Evolutionary conservation across 2,888 invertebrate genomes (phyloP), one percentile per base, ranked within the genome.

Genomic region (Quadriops clusia): DNA sequence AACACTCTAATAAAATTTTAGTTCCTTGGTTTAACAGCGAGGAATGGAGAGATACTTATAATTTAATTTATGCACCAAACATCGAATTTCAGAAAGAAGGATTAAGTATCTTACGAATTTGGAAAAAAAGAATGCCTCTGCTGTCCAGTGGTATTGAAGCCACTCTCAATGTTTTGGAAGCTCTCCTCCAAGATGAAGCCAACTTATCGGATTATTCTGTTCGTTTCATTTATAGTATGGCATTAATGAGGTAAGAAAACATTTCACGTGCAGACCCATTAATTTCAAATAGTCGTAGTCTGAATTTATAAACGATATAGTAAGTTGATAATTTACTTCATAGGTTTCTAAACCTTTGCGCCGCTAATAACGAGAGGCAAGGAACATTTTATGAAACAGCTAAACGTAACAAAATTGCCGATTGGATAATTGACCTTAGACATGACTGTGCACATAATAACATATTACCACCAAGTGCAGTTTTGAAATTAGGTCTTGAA

Each of bases 381-480:
- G 58, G 58, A 3, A 51, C 51, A 21, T 58, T 60, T 42, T 49
- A 73, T 36, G 61, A 65, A 46, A 72, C 73, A 17, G 79, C 77
- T 0, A 65, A 65, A 38, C 66, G 72, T 54, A 58, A 77, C 34
- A 74, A 74, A 22, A 69, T 87, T 21, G 86, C 87, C 1, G 72
- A 75, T 36, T 86, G 85, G 84, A 67, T 89, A 33, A 74, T 86
- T 4, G 73, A 77, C 40, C 54, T 87, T 29, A 66, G 87, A 30
- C 85, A 89, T 53, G 76, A 81, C 39, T 72, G 78, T 20, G 78
- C 85, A 15, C 87, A 89, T 53, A 71, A 71, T 30, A 67, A 74
- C 39, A 66, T 67, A 37, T 56, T 82, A 16, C 84, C 85, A 9
- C 67, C 76, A 0, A 53, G 79, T 15, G 61, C 62, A 23, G 57